Evolutionary conservation across 2,113 vertebrate species (phyloP), one percentile per base, ranked within the genome.

Genomic region (Chloropsis cyanopogon): DNA sequence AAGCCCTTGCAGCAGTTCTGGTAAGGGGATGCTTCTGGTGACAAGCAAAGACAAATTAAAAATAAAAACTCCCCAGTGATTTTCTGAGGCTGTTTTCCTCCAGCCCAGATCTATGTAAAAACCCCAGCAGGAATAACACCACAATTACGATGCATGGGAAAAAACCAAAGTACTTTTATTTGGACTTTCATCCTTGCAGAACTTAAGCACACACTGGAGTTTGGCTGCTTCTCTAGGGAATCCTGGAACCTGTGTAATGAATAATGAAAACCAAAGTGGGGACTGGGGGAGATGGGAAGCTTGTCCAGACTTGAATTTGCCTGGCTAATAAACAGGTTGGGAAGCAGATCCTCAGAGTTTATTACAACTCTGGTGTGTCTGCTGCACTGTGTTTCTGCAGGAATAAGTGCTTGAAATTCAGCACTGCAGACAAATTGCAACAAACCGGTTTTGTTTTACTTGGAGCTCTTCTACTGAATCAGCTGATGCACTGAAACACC

Each of bases 241-340:
- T 56, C 41, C 8, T 75, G 19, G 28, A 69, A 17, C 14, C n/a
- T 63, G 14, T 57, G 14, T 39, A 42, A 73, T 18, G 54, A 86
- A 49, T 66, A 50, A 49, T 29, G n/a, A 65, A 49, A 80, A 65
- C 10, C 12, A 8, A 8, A 77, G 35, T 33, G 33, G 33, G 46
- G n/a, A 29, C 26, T 13, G 0, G 0, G 44, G 65, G 14, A 60
- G 13, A 26, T 16, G 37, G 53, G 56, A 44, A 83, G 19, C 68
- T 88, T 90, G 79, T 75, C 82, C 44, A 83, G 76, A 86, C 80
- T 31, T 47, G 64, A 70, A 77, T 63, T 92, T 86, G 22, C 59
- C 71, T 88, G 60, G 46, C 42, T 88, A 50, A 77, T 33, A 28
- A 88, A 29, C 5, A 7, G 21, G 42, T 6, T 79, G 49, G 68